Conservation (phyloP, 2,113 vertebrate species). For the Vulpes ferrilata region DNA sequence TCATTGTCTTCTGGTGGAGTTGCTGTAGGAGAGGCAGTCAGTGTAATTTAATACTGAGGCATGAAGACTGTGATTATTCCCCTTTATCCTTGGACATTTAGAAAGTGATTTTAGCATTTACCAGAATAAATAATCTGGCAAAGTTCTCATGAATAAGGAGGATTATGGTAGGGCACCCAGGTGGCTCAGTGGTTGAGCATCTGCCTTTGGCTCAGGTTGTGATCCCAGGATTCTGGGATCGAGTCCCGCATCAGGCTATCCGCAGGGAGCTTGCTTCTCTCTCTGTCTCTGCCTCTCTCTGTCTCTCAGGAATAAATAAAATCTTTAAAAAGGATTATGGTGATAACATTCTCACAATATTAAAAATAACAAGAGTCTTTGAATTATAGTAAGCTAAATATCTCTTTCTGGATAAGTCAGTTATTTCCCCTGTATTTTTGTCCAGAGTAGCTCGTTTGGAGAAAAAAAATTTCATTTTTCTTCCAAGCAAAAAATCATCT, state of each 20-base stretch:
- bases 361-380: constrained; percentile 63
- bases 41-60: background rate
- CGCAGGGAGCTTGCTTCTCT: no score
- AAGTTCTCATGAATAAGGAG: constrained; percentile 58
- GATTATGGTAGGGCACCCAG: constrained; percentile 10
- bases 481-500: background rate
- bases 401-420: constrained; percentile 48
- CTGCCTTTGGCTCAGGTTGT: no score
- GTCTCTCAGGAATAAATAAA: no score
- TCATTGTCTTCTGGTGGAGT: background rate
- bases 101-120: constrained; percentile 38
- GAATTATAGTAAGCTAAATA: constrained; percentile 66
- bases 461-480: background rate
- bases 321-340: constrained; percentile 60
- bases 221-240: no score
- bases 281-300: no score
- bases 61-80: constrained; percentile 51
- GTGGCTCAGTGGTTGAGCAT: no score
- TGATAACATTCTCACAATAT: constrained; percentile 38
- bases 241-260: no score
- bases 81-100: constrained; percentile 46
- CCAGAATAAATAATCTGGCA: constrained; percentile 55
- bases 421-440: background rate
- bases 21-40: background rate
- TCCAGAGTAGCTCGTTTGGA: background rate